Conservation (phyloP, 2,113 vertebrate species). For the Sprattus sprattus region DNA sequence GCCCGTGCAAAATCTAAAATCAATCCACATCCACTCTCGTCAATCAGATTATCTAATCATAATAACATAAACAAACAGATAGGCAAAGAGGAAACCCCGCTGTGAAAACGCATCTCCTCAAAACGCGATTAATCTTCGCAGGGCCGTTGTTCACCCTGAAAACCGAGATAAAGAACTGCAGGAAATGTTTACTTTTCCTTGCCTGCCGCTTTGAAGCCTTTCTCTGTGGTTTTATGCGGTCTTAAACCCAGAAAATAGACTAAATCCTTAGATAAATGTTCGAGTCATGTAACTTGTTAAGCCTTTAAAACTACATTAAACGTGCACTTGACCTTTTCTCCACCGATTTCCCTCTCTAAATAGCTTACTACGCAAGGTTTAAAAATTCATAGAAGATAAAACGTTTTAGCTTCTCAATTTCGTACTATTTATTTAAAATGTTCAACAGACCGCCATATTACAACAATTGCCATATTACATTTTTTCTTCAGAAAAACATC, state of each 20-base stretch:
- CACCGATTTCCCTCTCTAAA: not conserved
- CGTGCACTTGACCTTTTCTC: not conserved
- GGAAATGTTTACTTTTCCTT: conserved; percentile 73
- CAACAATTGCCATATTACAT: conserved; percentile 8
- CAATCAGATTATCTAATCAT: conserved; percentile 59
- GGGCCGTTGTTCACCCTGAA: conserved; percentile 71
- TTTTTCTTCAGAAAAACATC: not conserved
- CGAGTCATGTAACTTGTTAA: conserved; percentile 23
- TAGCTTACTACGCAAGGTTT: not conserved
- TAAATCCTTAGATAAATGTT: conserved; percentile 28
- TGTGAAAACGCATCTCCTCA: conserved; percentile 66
- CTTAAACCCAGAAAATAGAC: conserved; percentile 39
- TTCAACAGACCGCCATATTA: not conserved
- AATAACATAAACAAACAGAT: conserved; percentile 74
- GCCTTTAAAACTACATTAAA: conserved; percentile 18
- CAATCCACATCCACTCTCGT: conserved; percentile 55
- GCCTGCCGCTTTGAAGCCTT: conserved; percentile 58
- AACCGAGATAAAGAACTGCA: conserved; percentile 71
- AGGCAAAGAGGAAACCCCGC: conserved; percentile 63
- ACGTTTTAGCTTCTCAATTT: not conserved
- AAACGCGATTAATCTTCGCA: conserved; percentile 71
- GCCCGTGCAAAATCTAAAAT: conserved; percentile 44
- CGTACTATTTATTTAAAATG: not conserved
- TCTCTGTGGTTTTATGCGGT: conserved; percentile 38
- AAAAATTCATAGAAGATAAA: not conserved